A percentile compares a stretch with the other conserved stretches of the same genome.
Evolutionary conservation across 2,888 invertebrate species (phyloP).

Genomic region (Ctenicera cuprea): DNA sequence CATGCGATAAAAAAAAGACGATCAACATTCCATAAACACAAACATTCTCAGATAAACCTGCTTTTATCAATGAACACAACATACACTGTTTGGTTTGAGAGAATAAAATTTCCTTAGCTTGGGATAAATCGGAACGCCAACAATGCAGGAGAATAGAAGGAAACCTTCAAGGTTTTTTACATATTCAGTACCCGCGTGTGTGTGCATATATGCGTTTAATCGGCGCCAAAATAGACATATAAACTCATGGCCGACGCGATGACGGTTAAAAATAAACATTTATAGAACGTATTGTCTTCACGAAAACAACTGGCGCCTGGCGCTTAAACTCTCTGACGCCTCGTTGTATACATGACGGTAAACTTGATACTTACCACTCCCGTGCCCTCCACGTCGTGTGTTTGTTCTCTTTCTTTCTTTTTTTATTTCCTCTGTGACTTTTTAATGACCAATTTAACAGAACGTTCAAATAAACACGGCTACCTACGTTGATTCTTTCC

Average conservation of each 20-base stretch:
- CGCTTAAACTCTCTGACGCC: slow-evolving; percentile 53
- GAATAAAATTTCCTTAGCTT: slow-evolving; percentile 4
- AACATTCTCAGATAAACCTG: slow-evolving; percentile 14
- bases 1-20: background rate
- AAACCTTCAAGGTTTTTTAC: slow-evolving; percentile 39
- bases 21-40: slow-evolving; percentile 10
- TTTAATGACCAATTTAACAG: no score
- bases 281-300: slow-evolving; percentile 57
- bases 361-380: slow-evolving; percentile 46
- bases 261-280: slow-evolving; percentile 56
- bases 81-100: background rate
- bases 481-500: no score
- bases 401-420: background rate
- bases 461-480: no score
- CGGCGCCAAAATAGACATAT: slow-evolving; percentile 55
- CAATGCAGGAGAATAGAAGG: slow-evolving; percentile 13
- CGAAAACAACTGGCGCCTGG: slow-evolving; percentile 57
- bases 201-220: slow-evolving; percentile 44
- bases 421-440: background rate
- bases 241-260: slow-evolving; percentile 52
- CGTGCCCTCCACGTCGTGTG: slow-evolving; percentile 10
- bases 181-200: slow-evolving; percentile 37
- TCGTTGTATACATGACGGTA: slow-evolving; percentile 38
- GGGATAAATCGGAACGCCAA: background rate
- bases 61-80: slow-evolving; percentile 19